Conservation (phyloP, 2,797 vertebrate species). For the Rhincodon typus region DNA sequence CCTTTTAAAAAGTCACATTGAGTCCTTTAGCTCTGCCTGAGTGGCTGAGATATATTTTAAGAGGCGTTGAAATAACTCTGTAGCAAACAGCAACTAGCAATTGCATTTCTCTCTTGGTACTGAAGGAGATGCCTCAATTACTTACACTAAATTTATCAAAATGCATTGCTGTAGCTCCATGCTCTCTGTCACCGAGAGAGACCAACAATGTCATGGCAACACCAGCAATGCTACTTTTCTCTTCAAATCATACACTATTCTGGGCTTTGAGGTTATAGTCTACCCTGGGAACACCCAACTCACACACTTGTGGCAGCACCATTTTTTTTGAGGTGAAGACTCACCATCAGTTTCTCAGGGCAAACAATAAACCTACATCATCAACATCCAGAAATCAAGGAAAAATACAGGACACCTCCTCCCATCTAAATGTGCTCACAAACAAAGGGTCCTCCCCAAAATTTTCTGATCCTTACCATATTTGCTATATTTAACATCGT, state of each 20-base stretch:
- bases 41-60: not conserved
- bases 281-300: not conserved
- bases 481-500: not conserved
- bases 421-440: not conserved
- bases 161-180: not conserved
- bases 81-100: not conserved
- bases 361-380: not conserved
- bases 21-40: not conserved
- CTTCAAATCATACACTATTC: not conserved
- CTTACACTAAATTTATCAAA: not conserved
- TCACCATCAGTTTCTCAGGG: not conserved
- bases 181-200: not conserved
- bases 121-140: not conserved
- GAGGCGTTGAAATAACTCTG: not conserved
- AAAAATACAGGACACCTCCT: not conserved
- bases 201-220: not conserved
- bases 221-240: not conserved
- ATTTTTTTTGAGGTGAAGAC: not conserved
- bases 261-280: not conserved
- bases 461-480: not conserved
- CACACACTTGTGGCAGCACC: not conserved
- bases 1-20: not conserved
- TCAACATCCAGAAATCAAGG: not conserved
- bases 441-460: too few species aligned
- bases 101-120: not conserved